Evolutionary conservation across 2,888 invertebrate genomes (phyloP), one percentile per base, ranked within the genome.

Genomic region (Neocrepidodera transversa): DNA sequence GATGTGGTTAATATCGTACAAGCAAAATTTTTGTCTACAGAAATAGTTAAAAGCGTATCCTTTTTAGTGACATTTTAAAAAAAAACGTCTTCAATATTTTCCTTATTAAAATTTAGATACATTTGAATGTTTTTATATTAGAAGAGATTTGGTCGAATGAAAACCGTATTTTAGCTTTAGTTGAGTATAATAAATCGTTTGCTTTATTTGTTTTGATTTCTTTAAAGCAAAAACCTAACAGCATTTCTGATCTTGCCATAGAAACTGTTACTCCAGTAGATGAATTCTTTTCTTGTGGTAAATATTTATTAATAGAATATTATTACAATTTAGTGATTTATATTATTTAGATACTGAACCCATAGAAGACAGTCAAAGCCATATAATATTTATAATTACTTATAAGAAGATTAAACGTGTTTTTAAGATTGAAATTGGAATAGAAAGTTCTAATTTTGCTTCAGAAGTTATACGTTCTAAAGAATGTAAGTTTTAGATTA

Each of bases 221-320:
- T 5, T 81, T 87, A 56, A 84, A 85, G 71, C 83, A 82, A 70
- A 88, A 89, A 68, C 89, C 91, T 14, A 86, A 85, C 75, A 86
- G 87, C 55, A 87, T 88, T 74, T 88, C 87, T 50, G 93, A 93
- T 80, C 82, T 94, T 68, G 87, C 88, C 10, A 86, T 93, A 71
- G 92, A 93, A 80, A 87, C 87, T 78, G 88, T 91, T 50, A 84
- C 93, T 71, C 91, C 93, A 18, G 86, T 94, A 56, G 90, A 93
- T 80, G 86, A 86, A 70, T 86, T 86, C 72, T 93, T 94, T 78
- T 87, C 88, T 77, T 90, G 91, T 81, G 88, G 79, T 79, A 72
- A 72, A 78, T 14, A 20, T 13, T 36, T 28, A n/a, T 8, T 10
- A 28, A 20, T 26, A 23, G 14, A n/a, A 28, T 26, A 16, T 14